These are phyloP conservation scores for Trypoxylus dichotomus DNA, from an alignment of 1,140 invertebrate species.

Conservation along the genomic window DNA sequence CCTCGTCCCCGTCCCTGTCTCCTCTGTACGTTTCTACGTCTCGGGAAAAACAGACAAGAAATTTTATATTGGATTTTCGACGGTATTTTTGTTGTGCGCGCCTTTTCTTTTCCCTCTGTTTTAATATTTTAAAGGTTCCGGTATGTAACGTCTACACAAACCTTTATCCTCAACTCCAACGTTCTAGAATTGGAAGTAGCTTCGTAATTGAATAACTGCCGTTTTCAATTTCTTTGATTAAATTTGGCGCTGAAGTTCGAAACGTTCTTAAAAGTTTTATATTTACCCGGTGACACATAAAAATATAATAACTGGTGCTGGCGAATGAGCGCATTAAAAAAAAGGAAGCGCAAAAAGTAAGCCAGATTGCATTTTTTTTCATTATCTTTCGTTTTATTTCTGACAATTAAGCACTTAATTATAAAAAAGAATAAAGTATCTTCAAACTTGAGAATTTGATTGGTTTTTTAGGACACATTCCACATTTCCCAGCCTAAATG, in stretches of 20 bases:
- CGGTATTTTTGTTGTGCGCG: conserved; percentile 3
- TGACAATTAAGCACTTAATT: too few species aligned
- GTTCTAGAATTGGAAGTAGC: not conserved
- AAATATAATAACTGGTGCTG: not conserved
- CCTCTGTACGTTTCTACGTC: not conserved
- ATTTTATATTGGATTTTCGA: conserved; percentile 23
- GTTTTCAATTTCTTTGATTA: conserved; percentile 13
- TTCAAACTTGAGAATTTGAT: too few species aligned
- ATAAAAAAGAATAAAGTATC: too few species aligned
- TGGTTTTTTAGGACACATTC: too few species aligned
- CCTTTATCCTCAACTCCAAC: not conserved
- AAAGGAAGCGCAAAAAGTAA: not conserved
- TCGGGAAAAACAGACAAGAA: not conserved
- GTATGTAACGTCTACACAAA: conserved; percentile 12
- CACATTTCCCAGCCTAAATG: too few species aligned
- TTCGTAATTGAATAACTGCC: conserved; percentile 2
- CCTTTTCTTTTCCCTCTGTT: conserved; percentile 6
- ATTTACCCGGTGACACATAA: not conserved
- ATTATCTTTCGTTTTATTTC: too few species aligned
- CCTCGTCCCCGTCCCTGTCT: not conserved
- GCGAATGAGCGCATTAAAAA: not conserved
- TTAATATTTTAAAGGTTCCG: conserved; percentile 18
- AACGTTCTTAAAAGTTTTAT: not conserved
- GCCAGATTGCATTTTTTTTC: too few species aligned
- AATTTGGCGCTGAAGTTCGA: not conserved